Base-by-base conservation (phyloP, 2,888 invertebrate genomes). In the Pristionchus arcanus region DNA sequence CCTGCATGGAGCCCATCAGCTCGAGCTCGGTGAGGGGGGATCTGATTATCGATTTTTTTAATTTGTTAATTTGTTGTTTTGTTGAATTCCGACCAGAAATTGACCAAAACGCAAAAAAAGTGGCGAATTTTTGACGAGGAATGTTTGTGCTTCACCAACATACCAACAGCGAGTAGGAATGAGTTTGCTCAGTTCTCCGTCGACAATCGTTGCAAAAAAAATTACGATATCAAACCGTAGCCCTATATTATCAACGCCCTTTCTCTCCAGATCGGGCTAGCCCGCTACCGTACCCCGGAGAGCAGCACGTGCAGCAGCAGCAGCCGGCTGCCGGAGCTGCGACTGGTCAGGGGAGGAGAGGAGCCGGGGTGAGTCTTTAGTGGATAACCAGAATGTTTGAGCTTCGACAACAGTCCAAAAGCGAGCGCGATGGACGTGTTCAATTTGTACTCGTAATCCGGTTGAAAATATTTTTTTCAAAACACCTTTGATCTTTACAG, bases 1-100 rank as follows among this genome's bases (percentile, higher is more conserved):
- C 87, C n/a, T 88, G 87, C 74, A 88, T 88, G 31, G 74, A 88
- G 55, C 87, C 87, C 21, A n/a, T 88, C 87, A 88, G 74, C 53
- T 74, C 74, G 34, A 21, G 53, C 31, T 55, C 74, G 55, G 87
- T 88, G 31, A 25, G 87, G 42, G 42, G 42, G 42, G 42, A n/a
- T n/a, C n/a, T 31, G 19, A 42, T 49, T 49, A 53, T 53, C 15
- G 25, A 83, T 53, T 34, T 37, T 42, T 53, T n/a, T 28, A n/a
- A n/a, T n/a, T n/a, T n/a, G n/a, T n/a, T n/a, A n/a, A n/a, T n/a
- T n/a, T n/a, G n/a, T 13, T 34, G 42, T 83, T 53, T 19, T 25
- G 74, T 74, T 28, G n/a, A 25, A n/a, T 28, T 5, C 28, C 7
- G 42, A 9, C 9, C 42, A 42, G 42, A 42, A 42, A 42, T 42